A percentile compares a stretch with the other conserved stretches of the same genome.
phyloP scores from a whole-genome alignment of 1,140 invertebrate genomes.

The Drosophila miranda region DNA sequence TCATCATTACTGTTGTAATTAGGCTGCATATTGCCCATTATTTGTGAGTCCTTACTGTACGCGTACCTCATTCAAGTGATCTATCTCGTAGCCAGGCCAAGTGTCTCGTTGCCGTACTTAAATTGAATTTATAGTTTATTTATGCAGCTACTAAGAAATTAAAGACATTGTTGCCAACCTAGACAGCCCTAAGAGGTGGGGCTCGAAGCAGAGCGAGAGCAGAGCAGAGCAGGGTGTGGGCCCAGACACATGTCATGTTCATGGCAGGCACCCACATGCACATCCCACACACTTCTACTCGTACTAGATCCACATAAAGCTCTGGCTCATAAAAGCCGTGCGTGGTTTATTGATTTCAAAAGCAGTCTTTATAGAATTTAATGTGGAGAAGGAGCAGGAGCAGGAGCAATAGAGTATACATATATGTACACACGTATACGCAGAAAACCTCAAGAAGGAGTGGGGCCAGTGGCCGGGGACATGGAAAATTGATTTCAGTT shows the following conservation, averaged over 20 bases:
- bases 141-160: conserved; percentile 80
- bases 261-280: conserved; percentile 24
- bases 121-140: conserved; percentile 80
- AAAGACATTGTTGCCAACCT: conserved; percentile 55
- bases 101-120: conserved; percentile 53
- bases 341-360: conserved; percentile 75
- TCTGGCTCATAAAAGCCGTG: conserved; percentile 69
- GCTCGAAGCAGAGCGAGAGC: too few species aligned
- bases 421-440: not conserved
- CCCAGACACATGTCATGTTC: conserved; percentile 67
- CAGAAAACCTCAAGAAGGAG: too few species aligned
- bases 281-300: not conserved
- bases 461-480: not conserved
- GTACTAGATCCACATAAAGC: conserved; percentile 35
- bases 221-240: conserved; percentile 17
- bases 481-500: conserved; percentile 68
- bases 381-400: conserved; percentile 22
- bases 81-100: conserved; percentile 50
- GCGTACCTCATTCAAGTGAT: conserved; percentile 16
- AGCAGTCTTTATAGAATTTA: conserved; percentile 66
- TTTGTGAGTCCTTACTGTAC: not conserved
- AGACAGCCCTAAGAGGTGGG: not conserved
- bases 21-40: too few species aligned
- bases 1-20: not conserved
- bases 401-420: not conserved